Base-by-base conservation (phyloP, 2,797 vertebrate species). In the Myotis myotis region DNA sequence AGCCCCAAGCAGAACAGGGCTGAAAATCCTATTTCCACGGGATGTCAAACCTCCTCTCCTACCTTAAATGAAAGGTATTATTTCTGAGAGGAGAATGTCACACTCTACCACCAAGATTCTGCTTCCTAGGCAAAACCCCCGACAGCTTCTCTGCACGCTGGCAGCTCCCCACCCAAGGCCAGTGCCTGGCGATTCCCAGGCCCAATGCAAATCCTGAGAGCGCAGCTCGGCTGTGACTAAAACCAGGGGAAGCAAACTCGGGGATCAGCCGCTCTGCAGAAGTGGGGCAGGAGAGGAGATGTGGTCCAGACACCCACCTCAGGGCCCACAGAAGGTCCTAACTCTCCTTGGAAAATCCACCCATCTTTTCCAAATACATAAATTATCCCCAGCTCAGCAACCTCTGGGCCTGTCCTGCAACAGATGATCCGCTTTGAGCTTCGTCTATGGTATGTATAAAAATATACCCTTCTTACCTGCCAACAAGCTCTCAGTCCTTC, bases 21-120 rank as follows among this genome's bases (percentile, higher is more conserved):
- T 94, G 92, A 92, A 96, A 97, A 97, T 96, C 96, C 89, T 94
- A 96, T 96, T 97, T 97, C 96, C 97, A 97, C 11, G n/a, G 96
- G 82, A 97, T 94, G 97, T 97, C 97, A 97, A 96, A 94, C 90
- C 72, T 96, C 75, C 88, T 97, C 94, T 96, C 91, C 89, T 87
- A 96, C 88, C 95, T 97, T 96, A 96, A 97, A 97, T 97, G 97
- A 97, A 97, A 97, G 97, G 96, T 97, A 96, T 97, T 97, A 96
- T 97, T 97, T 97, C 93, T 93, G 93, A 95, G 96, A 96, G 83
- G 55, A 93, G 95, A 97, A 93, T 96, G 94, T 97, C 97, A 97
- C 96, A 97, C 96, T 93, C 91, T 51, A 95, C 96, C 94, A 96
- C 96, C 93, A 87, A 93, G 96, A 97, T 97, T 97, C 93, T 97